A percentile compares a stretch with the other conserved stretches of the same genome.
These are phyloP conservation scores for Eonycteris spelaea DNA, from an alignment of 2,113 vertebrate species.

Conservation along the genomic window DNA sequence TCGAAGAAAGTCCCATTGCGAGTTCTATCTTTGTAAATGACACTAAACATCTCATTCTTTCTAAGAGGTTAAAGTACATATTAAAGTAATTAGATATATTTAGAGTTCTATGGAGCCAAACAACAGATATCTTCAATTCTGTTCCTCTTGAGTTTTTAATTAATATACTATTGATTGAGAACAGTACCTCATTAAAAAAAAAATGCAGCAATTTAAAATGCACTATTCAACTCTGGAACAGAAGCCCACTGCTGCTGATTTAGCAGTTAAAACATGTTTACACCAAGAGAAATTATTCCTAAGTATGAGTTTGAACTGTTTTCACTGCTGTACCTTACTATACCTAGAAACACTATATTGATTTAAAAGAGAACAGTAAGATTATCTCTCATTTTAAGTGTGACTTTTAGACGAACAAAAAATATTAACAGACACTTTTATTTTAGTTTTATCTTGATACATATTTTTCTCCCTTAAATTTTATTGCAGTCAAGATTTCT, in stretches of 20 bases:
- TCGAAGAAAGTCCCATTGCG: neutral
- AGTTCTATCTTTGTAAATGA: neutral
- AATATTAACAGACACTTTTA: neutral
- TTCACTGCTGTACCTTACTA: neutral
- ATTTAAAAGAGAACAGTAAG: neutral
- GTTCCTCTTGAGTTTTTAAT: neutral
- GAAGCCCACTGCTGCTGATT: neutral
- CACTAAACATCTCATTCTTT: neutral
- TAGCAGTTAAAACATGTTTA: neutral
- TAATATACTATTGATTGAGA: neutral
- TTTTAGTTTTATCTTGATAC: neutral
- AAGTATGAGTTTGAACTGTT: neutral
- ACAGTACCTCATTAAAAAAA: neutral
- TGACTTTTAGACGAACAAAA: neutral
- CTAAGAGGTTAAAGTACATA: neutral
- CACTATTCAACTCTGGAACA: neutral
- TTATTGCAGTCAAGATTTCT: neutral
- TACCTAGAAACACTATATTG: neutral
- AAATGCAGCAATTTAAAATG: neutral
- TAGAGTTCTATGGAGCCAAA: neutral
- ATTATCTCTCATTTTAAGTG: neutral
- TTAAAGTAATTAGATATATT: neutral
- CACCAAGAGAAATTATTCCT: neutral
- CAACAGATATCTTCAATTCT: neutral
- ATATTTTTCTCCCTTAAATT: neutral